These are phyloP conservation scores for Coboldia fuscipes DNA, from an alignment of 1,140 invertebrate species.

Conservation along the genomic window DNA sequence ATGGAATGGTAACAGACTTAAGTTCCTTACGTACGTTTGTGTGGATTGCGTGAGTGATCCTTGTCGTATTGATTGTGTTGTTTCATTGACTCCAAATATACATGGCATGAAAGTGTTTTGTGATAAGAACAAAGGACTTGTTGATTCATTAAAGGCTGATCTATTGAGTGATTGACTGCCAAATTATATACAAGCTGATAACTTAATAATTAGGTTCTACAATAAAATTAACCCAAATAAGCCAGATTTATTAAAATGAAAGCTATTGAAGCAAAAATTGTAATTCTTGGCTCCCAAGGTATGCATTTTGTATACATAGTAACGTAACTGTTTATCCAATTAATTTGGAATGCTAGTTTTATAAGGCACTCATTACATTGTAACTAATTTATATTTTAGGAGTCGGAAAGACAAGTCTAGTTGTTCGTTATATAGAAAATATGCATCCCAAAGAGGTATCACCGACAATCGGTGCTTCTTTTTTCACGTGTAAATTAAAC, in stretches of 20 bases:
- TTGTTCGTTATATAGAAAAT: conserved; percentile 57
- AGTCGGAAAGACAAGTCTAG: conserved; percentile 71
- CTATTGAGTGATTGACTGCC: too few species aligned
- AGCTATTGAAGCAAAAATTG: conserved; percentile 58
- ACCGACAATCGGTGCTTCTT: conserved; percentile 74
- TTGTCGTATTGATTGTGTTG: too few species aligned
- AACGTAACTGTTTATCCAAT: background rate
- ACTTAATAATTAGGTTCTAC: too few species aligned
- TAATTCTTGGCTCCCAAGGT: conserved; percentile 64
- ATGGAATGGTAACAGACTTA: too few species aligned
- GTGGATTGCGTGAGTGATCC: too few species aligned
- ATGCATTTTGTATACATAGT: conserved; percentile 9
- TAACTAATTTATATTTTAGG: conserved; percentile 27
- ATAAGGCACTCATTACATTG: background rate
- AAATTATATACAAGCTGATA: too few species aligned
- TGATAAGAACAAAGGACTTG: too few species aligned
- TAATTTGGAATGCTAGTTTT: conserved; percentile 3
- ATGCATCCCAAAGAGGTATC: conserved; percentile 46
- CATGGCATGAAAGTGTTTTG: too few species aligned
- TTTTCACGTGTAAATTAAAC: conserved; percentile 64
- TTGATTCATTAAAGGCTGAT: too few species aligned
- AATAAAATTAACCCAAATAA: too few species aligned
- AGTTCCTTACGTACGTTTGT: too few species aligned
- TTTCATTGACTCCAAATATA: too few species aligned
- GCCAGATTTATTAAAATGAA: conserved; percentile 37